phyloP scores from a whole-genome alignment of 1,140 invertebrate genomes.

The Eubasilissa regina region DNA sequence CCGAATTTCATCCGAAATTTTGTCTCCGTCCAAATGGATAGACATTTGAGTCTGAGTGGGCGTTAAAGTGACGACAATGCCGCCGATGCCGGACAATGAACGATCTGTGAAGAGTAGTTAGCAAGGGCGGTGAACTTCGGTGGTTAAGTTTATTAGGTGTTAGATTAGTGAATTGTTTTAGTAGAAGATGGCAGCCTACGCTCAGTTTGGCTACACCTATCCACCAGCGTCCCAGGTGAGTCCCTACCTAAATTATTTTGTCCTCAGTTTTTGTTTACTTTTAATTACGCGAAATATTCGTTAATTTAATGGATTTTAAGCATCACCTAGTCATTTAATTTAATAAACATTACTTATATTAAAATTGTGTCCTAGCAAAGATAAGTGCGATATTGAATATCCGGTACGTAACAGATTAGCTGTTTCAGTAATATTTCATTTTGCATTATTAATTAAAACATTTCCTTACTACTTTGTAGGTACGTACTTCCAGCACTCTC shows the following conservation, averaged over 20 bases:
- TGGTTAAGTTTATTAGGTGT: conserved; percentile 36
- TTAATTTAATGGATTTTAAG: too few species aligned
- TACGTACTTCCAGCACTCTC: too few species aligned
- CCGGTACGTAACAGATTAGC: too few species aligned
- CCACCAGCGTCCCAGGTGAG: conserved; percentile 82
- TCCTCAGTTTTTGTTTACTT: background rate
- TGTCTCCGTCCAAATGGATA: conserved; percentile 12
- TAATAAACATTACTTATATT: too few species aligned
- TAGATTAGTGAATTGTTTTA: conserved; percentile 44
- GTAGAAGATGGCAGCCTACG: conserved; percentile 79
- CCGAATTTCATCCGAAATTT: background rate
- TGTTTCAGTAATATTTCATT: too few species aligned
- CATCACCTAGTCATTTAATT: too few species aligned
- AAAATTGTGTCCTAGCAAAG: too few species aligned
- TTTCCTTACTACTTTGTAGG: too few species aligned
- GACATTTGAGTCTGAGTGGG: conserved; percentile 13
- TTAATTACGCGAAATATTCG: too few species aligned
- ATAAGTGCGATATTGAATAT: too few species aligned
- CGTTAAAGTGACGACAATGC: conserved; percentile 41
- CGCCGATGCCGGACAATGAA: conserved; percentile 14
- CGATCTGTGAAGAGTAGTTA: conserved; percentile 39
- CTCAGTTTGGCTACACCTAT: conserved; percentile 84
- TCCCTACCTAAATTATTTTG: background rate
- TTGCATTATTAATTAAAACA: too few species aligned
- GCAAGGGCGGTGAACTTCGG: conserved; percentile 30